Conservation (phyloP, 2,113 vertebrate genomes). For the Brachyhypopomus occidentalis region DNA sequence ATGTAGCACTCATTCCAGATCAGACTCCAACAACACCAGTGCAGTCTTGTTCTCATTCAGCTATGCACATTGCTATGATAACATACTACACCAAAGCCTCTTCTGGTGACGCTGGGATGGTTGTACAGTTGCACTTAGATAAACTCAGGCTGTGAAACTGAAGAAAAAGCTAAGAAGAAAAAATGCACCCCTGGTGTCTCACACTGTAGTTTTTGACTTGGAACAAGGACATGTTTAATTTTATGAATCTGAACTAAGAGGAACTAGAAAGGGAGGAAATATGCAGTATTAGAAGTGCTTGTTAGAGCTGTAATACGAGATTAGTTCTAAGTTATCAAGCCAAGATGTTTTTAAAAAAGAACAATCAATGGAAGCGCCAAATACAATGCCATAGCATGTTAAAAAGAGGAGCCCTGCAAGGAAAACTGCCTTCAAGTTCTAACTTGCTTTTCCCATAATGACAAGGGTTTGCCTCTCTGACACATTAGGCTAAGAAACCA, state of each 20-base stretch:
- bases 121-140: no score
- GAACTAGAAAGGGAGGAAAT: no score
- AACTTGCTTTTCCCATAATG: constrained; percentile 30
- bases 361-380: neutral
- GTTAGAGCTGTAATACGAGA: neutral
- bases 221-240: no score
- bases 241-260: no score
- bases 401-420: neutral
- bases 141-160: no score
- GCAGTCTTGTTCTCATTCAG: constrained; percentile 38
- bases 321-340: neutral
- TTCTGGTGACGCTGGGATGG: no score
- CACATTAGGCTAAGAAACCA: neutral
- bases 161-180: no score
- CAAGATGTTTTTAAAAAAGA: neutral
- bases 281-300: no score
- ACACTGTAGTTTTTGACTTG: no score
- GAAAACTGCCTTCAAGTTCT: constrained; percentile 22
- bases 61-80: neutral
- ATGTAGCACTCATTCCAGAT: constrained; percentile 56
- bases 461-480: constrained; percentile 9
- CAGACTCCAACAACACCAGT: constrained; percentile 30
- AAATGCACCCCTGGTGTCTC: no score
- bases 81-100: no score
- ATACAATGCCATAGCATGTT: neutral